Percentiles rank a stretch among this genome's conserved stretches.
These are phyloP conservation scores for Helicorthomorpha holstii DNA, from an alignment of 1,140 invertebrate genomes.

Conservation along the genomic window DNA sequence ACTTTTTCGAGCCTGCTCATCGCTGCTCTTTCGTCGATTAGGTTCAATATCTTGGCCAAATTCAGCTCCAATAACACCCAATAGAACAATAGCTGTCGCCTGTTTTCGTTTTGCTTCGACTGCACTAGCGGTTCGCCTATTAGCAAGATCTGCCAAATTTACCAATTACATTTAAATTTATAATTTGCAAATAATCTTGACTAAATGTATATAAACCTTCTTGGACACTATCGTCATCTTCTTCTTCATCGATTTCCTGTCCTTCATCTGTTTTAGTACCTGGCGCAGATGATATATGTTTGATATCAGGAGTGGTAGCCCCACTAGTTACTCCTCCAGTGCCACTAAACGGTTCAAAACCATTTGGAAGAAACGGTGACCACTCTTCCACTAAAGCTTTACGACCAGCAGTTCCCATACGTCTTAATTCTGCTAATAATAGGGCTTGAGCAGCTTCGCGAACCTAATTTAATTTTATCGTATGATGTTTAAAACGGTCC, in stretches of 20 bases:
- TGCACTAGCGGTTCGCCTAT: constrained; percentile 60
- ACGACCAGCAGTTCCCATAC: constrained; percentile 79
- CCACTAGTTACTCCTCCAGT: too few relatives aligned
- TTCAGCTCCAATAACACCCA: constrained; percentile 94
- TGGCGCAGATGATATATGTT: not conserved
- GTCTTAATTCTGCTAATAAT: constrained; percentile 74
- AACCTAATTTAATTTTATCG: constrained; percentile 30
- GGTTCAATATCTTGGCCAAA: constrained; percentile 65
- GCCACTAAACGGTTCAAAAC: constrained; percentile 49
- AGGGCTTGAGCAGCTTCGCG: constrained; percentile 91
- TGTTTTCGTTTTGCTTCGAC: constrained; percentile 85
- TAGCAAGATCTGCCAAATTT: not conserved
- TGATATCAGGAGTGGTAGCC: constrained; percentile 6
- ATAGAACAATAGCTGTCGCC: constrained; percentile 86
- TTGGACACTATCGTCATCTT: constrained; percentile 4
- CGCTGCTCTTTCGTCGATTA: constrained; percentile 24
- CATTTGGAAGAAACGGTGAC: constrained; percentile 82
- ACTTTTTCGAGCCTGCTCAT: constrained; percentile 44
- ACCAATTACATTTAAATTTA: too few relatives aligned
- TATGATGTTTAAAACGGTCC: not conserved
- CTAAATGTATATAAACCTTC: not conserved
- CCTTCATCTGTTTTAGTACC: constrained; percentile 11
- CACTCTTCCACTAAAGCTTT: constrained; percentile 84
- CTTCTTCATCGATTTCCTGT: constrained; percentile 7
- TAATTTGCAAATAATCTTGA: too few relatives aligned